A percentile compares a stretch with the other conserved stretches of the same genome.
These are phyloP conservation scores for Danio albolineatus DNA, from an alignment of 2,797 vertebrate species.

Conservation along the genomic window DNA sequence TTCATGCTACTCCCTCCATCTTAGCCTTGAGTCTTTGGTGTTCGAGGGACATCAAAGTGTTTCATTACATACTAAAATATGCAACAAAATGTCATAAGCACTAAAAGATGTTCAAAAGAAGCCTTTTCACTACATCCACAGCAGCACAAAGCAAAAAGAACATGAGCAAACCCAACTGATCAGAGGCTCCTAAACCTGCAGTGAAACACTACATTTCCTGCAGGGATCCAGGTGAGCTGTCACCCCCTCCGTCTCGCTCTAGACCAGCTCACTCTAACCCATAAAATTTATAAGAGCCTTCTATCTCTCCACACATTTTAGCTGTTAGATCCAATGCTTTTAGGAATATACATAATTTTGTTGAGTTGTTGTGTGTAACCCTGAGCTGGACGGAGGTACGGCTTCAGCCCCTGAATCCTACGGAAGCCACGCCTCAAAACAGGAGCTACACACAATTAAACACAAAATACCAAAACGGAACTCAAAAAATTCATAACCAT, in stretches of 20 bases:
- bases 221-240: slow-evolving; percentile 82
- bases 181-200: slow-evolving; percentile 79
- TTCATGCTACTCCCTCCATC: slow-evolving; percentile 52
- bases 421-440: slow-evolving; percentile 85
- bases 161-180: slow-evolving; percentile 76
- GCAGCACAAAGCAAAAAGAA: slow-evolving; percentile 69
- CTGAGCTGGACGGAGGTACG: slow-evolving; percentile 67
- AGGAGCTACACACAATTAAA: slow-evolving; percentile 85
- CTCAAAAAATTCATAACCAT: slow-evolving; percentile 88
- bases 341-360: slow-evolving; percentile 6
- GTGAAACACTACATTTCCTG: slow-evolving; percentile 79
- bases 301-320: background rate
- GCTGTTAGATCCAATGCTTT: background rate
- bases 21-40: slow-evolving; percentile 53
- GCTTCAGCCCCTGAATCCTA: slow-evolving; percentile 94
- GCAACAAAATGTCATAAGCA: slow-evolving; percentile 73
- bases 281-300: slow-evolving; percentile 20
- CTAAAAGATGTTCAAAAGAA: slow-evolving; percentile 53
- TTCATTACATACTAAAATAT: slow-evolving; percentile 71
- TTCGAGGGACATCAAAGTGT: slow-evolving; percentile 64
- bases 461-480: slow-evolving; percentile 85
- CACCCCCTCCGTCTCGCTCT: slow-evolving; percentile 63
- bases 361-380: slow-evolving; percentile 4
- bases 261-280: slow-evolving; percentile 42
- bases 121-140: slow-evolving; percentile 63